Evolutionary conservation across 2,888 invertebrate species (phyloP), one percentile per base, ranked within the genome.

Genomic region (Tetrapedia diversipes): DNA sequence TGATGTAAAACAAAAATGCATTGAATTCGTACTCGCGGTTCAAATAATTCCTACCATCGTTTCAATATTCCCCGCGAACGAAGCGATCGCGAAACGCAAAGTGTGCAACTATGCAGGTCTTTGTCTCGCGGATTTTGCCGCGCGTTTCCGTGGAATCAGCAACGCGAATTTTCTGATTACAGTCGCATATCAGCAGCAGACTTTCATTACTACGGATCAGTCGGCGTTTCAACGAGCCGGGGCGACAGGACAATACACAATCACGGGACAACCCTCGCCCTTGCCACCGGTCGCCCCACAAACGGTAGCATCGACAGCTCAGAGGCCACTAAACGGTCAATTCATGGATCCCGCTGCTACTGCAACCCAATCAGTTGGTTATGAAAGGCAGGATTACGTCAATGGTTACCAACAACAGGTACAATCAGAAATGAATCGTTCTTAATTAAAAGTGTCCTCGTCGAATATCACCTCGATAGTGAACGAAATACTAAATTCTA

Each of bases 341-440:
- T 92, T 91, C 86, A 92, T 92, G 86, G 92, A 92, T 79, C 91
- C 92, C 47, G 87, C 90, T 39, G 86, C 89, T 47, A 89, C 91
- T 34, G 78, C 91, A 47, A 89, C 89, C 66, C 92, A 91, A 82
- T 83, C 91, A 74, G 90, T 91, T 63, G 87, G 88, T 77, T 91
- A 92, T 81, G 90, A 91, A 67, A 89, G 91, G 81, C 91, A 92
- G 82, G 92, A 92, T 81, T 92, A 92, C 86, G 92, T 92, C 72
- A 92, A 92, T 85, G 92, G 92, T 79, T 91, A 92, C 81, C 92
- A 92, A 85, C 92, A 92, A 86, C 92, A 92, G 91, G 92, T 92
- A 79, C 61, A 59, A 67, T 75, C 60, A 67, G 34, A 45, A 47
- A 49, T 70, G 68, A 75, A 79, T 75, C 57, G 47, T 24, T 60